These are phyloP conservation scores for Botrylloides violaceus DNA, from an alignment of 23 tunicate genomes.

Conservation along the genomic window DNA sequence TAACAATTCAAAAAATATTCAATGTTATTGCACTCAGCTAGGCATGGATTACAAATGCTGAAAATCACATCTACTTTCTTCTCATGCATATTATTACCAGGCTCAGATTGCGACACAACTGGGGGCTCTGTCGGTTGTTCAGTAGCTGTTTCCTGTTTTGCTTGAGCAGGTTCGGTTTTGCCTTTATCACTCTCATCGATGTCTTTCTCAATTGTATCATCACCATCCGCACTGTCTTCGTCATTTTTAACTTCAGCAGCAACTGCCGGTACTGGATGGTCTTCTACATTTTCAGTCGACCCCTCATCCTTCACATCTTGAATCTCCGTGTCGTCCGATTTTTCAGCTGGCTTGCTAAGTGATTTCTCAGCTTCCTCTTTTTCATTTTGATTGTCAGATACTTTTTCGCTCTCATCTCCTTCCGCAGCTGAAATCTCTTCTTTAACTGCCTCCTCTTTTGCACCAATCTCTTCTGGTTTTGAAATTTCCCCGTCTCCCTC, in stretches of 20 bases:
- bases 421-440: neutral
- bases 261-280: constrained; percentile 4
- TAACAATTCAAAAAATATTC: neutral
- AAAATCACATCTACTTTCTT: neutral
- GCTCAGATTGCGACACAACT: neutral
- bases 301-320: neutral
- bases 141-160: neutral
- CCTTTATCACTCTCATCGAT: neutral
- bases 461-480: neutral
- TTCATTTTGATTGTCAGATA: neutral
- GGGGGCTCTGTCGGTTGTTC: neutral
- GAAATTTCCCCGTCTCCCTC: neutral
- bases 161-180: neutral
- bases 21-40: neutral
- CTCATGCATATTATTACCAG: neutral
- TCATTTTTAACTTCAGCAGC: constrained; percentile 10
- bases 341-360: neutral
- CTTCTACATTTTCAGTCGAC: neutral
- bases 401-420: neutral
- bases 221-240: neutral
- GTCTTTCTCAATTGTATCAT: neutral
- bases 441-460: too few species aligned
- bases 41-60: too few species aligned
- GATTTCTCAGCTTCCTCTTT: neutral
- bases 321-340: too few species aligned